These are phyloP conservation scores for Drosophila prosaltans DNA, from an alignment of 1,140 invertebrate genomes.

Conservation along the genomic window DNA sequence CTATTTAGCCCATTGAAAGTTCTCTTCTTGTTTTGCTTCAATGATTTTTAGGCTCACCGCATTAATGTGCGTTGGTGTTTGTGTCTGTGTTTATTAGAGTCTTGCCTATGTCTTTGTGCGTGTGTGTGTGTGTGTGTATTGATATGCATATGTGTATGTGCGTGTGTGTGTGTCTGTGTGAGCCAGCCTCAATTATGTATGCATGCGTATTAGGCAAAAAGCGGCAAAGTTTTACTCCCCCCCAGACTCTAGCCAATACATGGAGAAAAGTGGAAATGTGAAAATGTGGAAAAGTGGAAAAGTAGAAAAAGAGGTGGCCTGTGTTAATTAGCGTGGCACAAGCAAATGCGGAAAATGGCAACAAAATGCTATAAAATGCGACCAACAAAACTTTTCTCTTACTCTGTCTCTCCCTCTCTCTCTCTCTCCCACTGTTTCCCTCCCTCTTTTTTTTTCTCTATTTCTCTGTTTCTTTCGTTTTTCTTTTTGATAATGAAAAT, in stretches of 20 bases:
- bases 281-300: constrained; percentile 22
- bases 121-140: constrained; percentile 29
- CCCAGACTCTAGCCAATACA: constrained; percentile 13
- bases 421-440: constrained; percentile 30
- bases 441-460: not conserved
- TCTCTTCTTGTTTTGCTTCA: constrained; percentile 62
- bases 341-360: constrained; percentile 64
- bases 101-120: constrained; percentile 26
- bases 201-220: constrained; percentile 71
- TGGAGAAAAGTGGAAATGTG: constrained; percentile 8
- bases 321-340: constrained; percentile 72
- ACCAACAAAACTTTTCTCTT: constrained; percentile 40
- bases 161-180: constrained; percentile 23
- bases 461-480: constrained; percentile 6
- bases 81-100: constrained; percentile 68
- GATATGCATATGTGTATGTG: constrained; percentile 47
- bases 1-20: not conserved
- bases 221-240: constrained; percentile 37
- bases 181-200: constrained; percentile 64
- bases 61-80: constrained; percentile 63
- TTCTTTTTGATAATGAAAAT: constrained; percentile 77
- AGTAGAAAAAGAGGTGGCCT: constrained; percentile 17
- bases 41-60: constrained; percentile 72
- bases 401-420: not conserved
- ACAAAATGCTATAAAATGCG: constrained; percentile 59